Conservation (phyloP, 2,888 invertebrate genomes). For the Gari tellinella region DNA sequence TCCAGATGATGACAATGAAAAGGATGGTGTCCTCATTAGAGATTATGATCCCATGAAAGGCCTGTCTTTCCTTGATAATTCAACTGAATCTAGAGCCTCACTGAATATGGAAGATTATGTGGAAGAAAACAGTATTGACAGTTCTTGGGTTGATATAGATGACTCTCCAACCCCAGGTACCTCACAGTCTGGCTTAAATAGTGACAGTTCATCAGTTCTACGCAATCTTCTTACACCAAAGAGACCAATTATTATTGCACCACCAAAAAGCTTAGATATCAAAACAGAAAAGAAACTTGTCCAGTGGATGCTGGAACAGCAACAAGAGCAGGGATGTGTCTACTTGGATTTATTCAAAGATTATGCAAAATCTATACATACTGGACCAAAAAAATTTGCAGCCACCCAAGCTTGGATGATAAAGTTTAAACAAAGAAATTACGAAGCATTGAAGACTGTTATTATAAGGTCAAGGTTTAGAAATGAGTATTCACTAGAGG, state of each 20-base stretch:
- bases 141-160: slow-evolving; percentile 48
- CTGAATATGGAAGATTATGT: slow-evolving; percentile 3
- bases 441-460: slow-evolving; percentile 47
- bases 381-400: slow-evolving; percentile 56
- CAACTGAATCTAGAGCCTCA: slow-evolving; percentile 5
- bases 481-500: slow-evolving; percentile 46
- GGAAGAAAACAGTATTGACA: slow-evolving; percentile 31
- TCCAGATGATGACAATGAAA: slow-evolving; percentile 50
- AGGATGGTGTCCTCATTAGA: slow-evolving; percentile 42
- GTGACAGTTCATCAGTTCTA: slow-evolving; percentile 5
- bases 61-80: slow-evolving; percentile 12
- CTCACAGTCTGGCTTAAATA: slow-evolving; percentile 25
- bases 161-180: slow-evolving; percentile 28
- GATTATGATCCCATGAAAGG: slow-evolving; percentile 44
- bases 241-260: slow-evolving; percentile 53
- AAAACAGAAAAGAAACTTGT: slow-evolving; percentile 60
- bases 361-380: slow-evolving; percentile 52
- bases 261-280: slow-evolving; percentile 46
- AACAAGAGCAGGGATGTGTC: slow-evolving; percentile 51
- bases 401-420: slow-evolving; percentile 61
- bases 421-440: slow-evolving; percentile 49
- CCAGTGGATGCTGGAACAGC: slow-evolving; percentile 52
- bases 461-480: slow-evolving; percentile 48
- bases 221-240: slow-evolving; percentile 34
- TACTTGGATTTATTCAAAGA: slow-evolving; percentile 54